Percentiles rank a stretch among this genome's conserved stretches.
phyloP scores from a whole-genome alignment of 2,888 invertebrate genomes.

The Cryptus armator region DNA sequence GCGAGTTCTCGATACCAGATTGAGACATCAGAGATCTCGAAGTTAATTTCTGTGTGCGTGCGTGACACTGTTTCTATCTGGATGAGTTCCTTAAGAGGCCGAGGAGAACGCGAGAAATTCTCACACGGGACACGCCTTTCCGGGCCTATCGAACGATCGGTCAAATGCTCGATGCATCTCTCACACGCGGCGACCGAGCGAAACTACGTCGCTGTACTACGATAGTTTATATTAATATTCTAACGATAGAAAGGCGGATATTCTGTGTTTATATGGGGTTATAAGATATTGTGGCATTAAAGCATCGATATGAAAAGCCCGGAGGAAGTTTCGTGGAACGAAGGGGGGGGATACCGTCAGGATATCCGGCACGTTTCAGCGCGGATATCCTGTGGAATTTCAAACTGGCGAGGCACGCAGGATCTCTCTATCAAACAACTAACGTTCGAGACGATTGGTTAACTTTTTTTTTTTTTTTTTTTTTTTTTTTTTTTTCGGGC shows the following conservation, averaged over 20 bases:
- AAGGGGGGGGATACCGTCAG: conserved; percentile 6
- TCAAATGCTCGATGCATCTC: conserved; percentile 30
- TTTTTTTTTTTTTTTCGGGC: background rate
- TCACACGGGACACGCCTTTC: conserved; percentile 46
- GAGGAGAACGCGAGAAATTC: conserved; percentile 51
- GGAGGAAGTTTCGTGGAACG: background rate
- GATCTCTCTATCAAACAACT: background rate
- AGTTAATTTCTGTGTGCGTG: conserved; percentile 47
- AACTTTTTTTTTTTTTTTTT: background rate
- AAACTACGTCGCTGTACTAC: background rate
- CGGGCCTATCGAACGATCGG: conserved; percentile 39
- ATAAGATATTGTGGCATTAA: no score
- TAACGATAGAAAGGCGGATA: no score
- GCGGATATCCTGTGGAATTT: conserved; percentile 60
- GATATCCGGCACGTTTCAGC: conserved; percentile 59
- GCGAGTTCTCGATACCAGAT: conserved; percentile 10
- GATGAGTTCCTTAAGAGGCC: conserved; percentile 19
- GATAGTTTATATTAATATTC: no score
- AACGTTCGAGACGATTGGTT: background rate
- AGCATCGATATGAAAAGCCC: background rate
- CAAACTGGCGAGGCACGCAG: background rate
- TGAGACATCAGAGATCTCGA: conserved; percentile 47
- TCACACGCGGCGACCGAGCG: background rate
- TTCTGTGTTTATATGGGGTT: no score
- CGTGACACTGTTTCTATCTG: conserved; percentile 19